Evolutionary conservation across 92 coral and sea anemone species (phyloP).

Genomic region (Porites lobata): DNA sequence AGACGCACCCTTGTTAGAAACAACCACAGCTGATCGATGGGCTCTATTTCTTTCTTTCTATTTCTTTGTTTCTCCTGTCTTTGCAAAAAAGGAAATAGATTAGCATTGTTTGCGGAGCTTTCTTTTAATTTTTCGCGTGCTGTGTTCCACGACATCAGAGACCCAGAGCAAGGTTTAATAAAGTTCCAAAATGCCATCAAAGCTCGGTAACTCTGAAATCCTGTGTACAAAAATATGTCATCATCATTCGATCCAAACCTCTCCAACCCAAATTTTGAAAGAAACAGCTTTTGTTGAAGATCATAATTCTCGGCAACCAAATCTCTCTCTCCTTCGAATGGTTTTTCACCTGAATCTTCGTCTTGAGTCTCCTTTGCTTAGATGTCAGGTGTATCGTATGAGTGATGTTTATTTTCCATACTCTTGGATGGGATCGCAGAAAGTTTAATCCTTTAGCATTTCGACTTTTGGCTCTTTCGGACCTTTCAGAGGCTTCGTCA

Average conservation of each 20-base stretch:
- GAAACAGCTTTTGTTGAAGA: neutral
- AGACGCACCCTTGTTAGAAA: too few species aligned
- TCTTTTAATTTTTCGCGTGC: conserved; percentile 32
- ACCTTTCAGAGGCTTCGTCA: neutral
- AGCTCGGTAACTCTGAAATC: conserved; percentile 36
- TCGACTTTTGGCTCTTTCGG: neutral
- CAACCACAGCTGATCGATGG: conserved; percentile 30
- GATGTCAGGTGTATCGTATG: neutral
- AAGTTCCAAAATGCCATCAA: conserved; percentile 52
- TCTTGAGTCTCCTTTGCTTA: neutral
- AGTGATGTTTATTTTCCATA: neutral
- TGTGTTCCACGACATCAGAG: conserved; percentile 29
- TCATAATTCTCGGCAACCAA: neutral
- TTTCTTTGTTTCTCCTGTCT: conserved; percentile 32
- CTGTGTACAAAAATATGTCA: conserved; percentile 33
- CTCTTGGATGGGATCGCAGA: neutral
- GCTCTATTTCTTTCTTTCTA: conserved; percentile 38
- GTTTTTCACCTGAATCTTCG: neutral
- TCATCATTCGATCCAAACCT: conserved; percentile 13
- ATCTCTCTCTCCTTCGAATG: neutral
- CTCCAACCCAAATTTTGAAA: conserved; percentile 2
- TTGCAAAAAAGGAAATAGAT: conserved; percentile 36
- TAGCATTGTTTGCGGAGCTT: neutral
- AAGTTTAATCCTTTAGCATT: neutral
- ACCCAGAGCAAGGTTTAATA: conserved; percentile 25